A percentile compares a stretch with the other conserved stretches of the same genome.
Conservation (phyloP, 2,888 invertebrate genomes). For the Ditylenchus weischeri region DNA sequence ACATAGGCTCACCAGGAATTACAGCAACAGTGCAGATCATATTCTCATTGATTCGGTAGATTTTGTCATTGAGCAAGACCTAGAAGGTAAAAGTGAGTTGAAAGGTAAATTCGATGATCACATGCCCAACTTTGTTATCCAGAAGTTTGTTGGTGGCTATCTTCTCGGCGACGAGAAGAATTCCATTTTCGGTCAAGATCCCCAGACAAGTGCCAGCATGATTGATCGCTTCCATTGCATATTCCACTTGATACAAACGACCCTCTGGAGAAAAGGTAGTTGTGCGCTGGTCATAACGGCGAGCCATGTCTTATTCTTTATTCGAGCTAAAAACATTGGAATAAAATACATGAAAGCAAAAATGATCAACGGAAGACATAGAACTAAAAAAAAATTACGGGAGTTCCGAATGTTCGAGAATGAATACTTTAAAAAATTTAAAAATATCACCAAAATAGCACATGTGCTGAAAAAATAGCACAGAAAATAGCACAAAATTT, state of each 20-base stretch:
- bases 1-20: constrained; percentile 68
- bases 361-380: too few species aligned
- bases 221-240: constrained; percentile 99
- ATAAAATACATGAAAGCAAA: too few species aligned
- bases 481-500: too few species aligned
- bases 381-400: too few species aligned
- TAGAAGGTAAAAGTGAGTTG: too few species aligned
- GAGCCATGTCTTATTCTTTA: constrained; percentile 68
- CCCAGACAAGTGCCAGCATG: constrained; percentile 94
- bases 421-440: too few species aligned
- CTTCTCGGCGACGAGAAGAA: constrained; percentile 90
- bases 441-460: too few species aligned
- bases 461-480: too few species aligned
- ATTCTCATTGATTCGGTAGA: constrained; percentile 81
- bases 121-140: constrained; percentile 70
- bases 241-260: constrained; percentile 80
- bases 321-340: background rate
- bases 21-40: constrained; percentile 99
- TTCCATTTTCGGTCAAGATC: constrained; percentile 87
- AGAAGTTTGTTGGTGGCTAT: constrained; percentile 93
- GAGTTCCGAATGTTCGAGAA: too few species aligned
- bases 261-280: constrained; percentile 99
- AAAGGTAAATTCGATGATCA: too few species aligned
- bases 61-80: constrained; percentile 90
- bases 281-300: constrained; percentile 97